Conservation (phyloP, 1,140 invertebrate species). For the Conopomorpha cramerella region DNA sequence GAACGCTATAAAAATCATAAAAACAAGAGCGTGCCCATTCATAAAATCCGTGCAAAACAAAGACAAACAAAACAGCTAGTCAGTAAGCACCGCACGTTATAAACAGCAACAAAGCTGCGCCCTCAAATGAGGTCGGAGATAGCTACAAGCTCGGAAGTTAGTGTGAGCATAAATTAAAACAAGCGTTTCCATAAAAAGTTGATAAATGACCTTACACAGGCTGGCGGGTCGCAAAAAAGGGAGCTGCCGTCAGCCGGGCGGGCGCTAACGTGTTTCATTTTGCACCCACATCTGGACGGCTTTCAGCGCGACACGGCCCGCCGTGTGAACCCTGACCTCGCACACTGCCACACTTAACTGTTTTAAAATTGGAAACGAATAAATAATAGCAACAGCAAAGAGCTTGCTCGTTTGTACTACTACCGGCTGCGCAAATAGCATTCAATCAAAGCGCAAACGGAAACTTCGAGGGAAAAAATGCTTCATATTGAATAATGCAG, state of each 20-base stretch:
- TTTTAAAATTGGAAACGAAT: neutral
- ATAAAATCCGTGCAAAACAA: too few relatives aligned
- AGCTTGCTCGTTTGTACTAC: too few relatives aligned
- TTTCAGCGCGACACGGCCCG: conserved; percentile 20
- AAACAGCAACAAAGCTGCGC: conserved; percentile 32
- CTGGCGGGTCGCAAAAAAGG: conserved; percentile 50
- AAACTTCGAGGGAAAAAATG: too few relatives aligned
- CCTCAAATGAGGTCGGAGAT: conserved; percentile 44
- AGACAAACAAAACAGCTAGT: conserved; percentile 4
- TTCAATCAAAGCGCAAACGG: too few relatives aligned
- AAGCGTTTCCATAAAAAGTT: conserved; percentile 56
- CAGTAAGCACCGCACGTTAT: conserved; percentile 8
- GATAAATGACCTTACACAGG: conserved; percentile 53
- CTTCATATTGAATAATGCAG: too few relatives aligned
- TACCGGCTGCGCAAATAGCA: too few relatives aligned
- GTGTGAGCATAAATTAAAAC: conserved; percentile 57
- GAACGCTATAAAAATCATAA: too few relatives aligned
- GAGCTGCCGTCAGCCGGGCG: conserved; percentile 33
- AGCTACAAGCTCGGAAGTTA: conserved; percentile 38
- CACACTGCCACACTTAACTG: neutral
- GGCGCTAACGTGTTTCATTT: conserved; percentile 56
- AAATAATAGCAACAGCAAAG: neutral
- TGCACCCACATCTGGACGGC: conserved; percentile 46
- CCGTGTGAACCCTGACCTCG: too few relatives aligned
- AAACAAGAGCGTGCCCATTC: too few relatives aligned